These are phyloP conservation scores for Meandrina meandrites DNA, from an alignment of 92 coral and sea anemone genomes.

Conservation along the genomic window DNA sequence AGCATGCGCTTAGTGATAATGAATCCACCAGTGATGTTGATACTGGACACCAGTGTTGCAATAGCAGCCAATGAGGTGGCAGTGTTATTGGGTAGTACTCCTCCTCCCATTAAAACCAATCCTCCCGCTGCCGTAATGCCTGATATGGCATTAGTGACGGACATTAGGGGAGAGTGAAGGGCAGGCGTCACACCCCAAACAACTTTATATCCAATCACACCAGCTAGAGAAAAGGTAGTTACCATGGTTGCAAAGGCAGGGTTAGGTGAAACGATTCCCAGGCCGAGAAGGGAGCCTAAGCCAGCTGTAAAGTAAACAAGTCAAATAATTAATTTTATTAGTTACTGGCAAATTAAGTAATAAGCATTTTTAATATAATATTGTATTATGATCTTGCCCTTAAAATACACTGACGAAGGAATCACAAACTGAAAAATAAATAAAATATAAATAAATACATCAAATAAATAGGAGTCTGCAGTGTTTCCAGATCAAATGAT, in stretches of 20 bases:
- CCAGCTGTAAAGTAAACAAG: slow-evolving; percentile 46
- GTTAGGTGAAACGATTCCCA: slow-evolving; percentile 87
- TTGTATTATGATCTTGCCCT: too few species aligned
- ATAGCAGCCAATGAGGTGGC: slow-evolving; percentile 90
- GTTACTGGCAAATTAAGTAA: neutral
- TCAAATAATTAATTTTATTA: too few species aligned
- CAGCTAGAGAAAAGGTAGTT: slow-evolving; percentile 97
- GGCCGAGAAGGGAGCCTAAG: slow-evolving; percentile 81
- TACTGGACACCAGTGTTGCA: slow-evolving; percentile 91
- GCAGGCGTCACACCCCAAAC: slow-evolving; percentile 99
- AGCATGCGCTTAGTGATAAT: slow-evolving; percentile 98
- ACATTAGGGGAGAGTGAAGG: slow-evolving; percentile 99
- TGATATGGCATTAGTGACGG: slow-evolving; percentile 97
- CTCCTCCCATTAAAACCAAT: slow-evolving; percentile 97
- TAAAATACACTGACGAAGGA: too few species aligned
- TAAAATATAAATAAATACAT: too few species aligned
- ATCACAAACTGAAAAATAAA: too few species aligned
- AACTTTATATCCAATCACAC: slow-evolving; percentile 99
- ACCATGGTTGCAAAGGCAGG: slow-evolving; percentile 98
- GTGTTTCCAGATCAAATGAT: too few species aligned
- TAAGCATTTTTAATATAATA: too few species aligned
- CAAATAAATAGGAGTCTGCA: too few species aligned
- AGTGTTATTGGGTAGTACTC: slow-evolving; percentile 73
- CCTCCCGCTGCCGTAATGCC: slow-evolving; percentile 99
- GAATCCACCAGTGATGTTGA: slow-evolving; percentile 98